Conservation (phyloP, 2,113 vertebrate species). For the Accipiter virgatus region DNA sequence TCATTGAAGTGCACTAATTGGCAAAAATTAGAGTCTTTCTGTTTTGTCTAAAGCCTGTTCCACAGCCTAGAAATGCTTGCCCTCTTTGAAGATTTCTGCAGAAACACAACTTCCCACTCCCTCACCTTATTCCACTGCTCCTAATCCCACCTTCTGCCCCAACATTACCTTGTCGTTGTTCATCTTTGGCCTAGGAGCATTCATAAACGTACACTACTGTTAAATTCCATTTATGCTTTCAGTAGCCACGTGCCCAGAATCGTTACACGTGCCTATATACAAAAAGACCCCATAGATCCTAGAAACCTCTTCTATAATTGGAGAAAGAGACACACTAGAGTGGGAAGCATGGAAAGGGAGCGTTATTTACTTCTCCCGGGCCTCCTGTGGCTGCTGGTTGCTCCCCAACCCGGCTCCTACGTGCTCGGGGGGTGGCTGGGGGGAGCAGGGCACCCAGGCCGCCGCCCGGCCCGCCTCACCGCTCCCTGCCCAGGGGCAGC, state of each 20-base stretch:
- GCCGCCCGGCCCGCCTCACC: neutral
- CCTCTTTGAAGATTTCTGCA: neutral
- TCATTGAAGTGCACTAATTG: neutral
- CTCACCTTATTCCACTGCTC: neutral
- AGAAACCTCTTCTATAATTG: fast-evolving
- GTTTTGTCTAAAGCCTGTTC: neutral
- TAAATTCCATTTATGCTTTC: fast-evolving
- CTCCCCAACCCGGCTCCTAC: neutral
- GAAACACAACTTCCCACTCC: neutral
- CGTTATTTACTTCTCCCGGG: neutral
- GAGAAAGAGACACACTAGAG: fast-evolving
- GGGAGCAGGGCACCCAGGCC: neutral
- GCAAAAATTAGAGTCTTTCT: neutral
- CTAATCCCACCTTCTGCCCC: neutral
- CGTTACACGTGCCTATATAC: fast-evolving
- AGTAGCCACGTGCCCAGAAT: fast-evolving
- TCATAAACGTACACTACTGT: fast-evolving
- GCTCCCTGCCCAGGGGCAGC: neutral
- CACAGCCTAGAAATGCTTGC: neutral
- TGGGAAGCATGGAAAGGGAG: fast-evolving
- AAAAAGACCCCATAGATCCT: neutral
- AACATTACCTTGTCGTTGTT: fast-evolving
- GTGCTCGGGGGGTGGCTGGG: no score
- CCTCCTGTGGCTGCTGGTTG: neutral
- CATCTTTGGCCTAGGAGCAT: fast-evolving